Conservation (phyloP, 2,113 vertebrate genomes). For the Cyphomyrus plagiostoma region DNA sequence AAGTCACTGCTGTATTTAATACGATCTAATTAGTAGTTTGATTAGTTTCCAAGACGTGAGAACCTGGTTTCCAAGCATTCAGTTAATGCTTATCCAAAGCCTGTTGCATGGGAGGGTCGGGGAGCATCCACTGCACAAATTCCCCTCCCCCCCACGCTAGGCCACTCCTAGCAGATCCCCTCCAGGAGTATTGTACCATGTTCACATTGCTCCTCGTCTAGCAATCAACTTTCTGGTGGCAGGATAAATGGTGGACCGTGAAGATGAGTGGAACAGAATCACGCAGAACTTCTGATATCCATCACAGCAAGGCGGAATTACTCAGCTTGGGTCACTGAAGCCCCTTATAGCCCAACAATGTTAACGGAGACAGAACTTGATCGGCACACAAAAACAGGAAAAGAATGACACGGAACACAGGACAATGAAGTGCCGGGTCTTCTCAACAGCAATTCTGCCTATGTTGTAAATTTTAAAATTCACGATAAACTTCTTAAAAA, state of each 20-base stretch:
- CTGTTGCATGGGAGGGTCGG: constrained; percentile 8
- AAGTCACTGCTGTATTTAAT: constrained; percentile 15
- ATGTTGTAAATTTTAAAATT: neutral
- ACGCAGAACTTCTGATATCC: neutral
- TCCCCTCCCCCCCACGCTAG: neutral
- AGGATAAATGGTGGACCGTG: neutral
- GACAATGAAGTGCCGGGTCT: neutral
- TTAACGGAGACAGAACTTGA: neutral
- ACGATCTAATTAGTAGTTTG: constrained; percentile 38
- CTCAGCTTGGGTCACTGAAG: neutral
- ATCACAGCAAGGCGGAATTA: neutral
- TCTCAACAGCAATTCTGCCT: neutral
- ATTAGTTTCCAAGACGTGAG: constrained; percentile 36
- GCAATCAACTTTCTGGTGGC: neutral
- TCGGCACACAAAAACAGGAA: neutral
- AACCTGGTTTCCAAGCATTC: constrained; percentile 33
- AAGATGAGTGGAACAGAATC: neutral
- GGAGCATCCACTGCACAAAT: neutral
- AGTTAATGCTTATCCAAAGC: constrained; percentile 32
- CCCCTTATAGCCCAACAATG: neutral
- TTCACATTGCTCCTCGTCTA: neutral
- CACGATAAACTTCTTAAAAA: neutral
- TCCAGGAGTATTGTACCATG: neutral
- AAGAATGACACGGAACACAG: neutral
- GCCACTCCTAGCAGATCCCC: neutral